Base-by-base conservation (phyloP, 2,888 invertebrate species). In the Erebia palarica region DNA sequence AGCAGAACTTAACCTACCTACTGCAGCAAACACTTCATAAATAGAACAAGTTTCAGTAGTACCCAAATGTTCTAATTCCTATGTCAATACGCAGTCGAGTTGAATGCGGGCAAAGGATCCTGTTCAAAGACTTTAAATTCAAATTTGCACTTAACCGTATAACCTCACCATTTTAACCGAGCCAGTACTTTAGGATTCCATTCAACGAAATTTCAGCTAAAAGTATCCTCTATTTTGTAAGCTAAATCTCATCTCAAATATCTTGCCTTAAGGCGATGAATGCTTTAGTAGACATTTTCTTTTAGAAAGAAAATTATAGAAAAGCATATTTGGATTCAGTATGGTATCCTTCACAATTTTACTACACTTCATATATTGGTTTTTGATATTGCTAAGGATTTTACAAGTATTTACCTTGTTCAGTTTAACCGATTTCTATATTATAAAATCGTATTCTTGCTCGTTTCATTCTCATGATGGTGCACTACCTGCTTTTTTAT, bases 101-200 rank as follows among this genome's bases (percentile, higher is more conserved):
- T 63, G 21, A 60, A 74, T 74, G 74, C 74, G 73, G 74, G 74
- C 64, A 70, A 70, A 68, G 73, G 68, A 63, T 63, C 58, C 49
- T 58, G 68, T 73, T 70, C 74, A 74, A 73, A 73, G 72, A 63
- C 74, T 70, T 69, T 69, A 57, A 74, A 73, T 73, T 73, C 74
- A 73, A 74, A 74, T 74, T 72, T 69, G 66, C 68, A 68, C 66
- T 47, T 63, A 72, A 64, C 73, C 73, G 60, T 63, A 73, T 74
- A 74, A 21, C 68, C 70, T 59, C 65, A 72, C 72, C 55, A 51
- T 58, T 72, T 67, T 55, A 57, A 55, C 44, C 59, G 59, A 53
- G 68, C 55, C 53, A 70, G 51, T 66, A 68, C 68, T 74, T 71
- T 66, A 60, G 58, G 7, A 36, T 66, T 57, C 18, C 59, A 59